Percentiles rank a stretch among this genome's conserved stretches.
Conservation (phyloP, 2,797 vertebrate species). For the Perodicticus potto region DNA sequence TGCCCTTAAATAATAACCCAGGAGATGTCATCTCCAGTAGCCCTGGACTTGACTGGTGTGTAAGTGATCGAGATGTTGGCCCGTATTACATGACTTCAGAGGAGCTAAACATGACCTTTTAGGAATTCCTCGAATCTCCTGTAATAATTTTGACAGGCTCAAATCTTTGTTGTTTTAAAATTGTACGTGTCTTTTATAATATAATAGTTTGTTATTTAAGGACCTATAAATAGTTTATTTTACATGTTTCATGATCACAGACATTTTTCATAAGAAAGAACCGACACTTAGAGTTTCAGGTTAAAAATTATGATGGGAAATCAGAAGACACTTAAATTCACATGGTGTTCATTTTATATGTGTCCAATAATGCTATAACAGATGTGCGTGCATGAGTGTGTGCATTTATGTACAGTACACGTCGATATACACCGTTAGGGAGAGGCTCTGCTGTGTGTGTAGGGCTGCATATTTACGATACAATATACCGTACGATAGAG, state of each 20-base stretch:
- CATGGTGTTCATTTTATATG: background rate
- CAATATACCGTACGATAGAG: background rate
- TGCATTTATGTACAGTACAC: background rate
- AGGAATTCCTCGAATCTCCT: background rate
- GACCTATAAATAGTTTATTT: slow-evolving; percentile 91
- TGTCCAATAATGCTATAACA: background rate
- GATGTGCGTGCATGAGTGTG: background rate
- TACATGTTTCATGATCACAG: background rate
- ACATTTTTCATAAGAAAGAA: background rate
- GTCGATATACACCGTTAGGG: background rate
- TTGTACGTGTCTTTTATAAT: slow-evolving; percentile 97
- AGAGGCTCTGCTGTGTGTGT: background rate
- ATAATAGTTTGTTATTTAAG: slow-evolving; percentile 97
- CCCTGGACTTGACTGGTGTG: background rate
- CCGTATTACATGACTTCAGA: background rate
- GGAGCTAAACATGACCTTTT: slow-evolving; percentile 29
- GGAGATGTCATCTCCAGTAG: background rate
- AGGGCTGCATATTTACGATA: background rate
- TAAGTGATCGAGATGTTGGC: background rate
- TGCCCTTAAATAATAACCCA: slow-evolving; percentile 23
- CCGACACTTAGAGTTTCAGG: background rate
- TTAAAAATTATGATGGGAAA: background rate
- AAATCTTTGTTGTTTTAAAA: slow-evolving; percentile 99
- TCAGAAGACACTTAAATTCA: background rate
- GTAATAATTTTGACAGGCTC: slow-evolving; percentile 88